phyloP scores from a whole-genome alignment of 2,888 invertebrate genomes.

The Diarsia dahlii region DNA sequence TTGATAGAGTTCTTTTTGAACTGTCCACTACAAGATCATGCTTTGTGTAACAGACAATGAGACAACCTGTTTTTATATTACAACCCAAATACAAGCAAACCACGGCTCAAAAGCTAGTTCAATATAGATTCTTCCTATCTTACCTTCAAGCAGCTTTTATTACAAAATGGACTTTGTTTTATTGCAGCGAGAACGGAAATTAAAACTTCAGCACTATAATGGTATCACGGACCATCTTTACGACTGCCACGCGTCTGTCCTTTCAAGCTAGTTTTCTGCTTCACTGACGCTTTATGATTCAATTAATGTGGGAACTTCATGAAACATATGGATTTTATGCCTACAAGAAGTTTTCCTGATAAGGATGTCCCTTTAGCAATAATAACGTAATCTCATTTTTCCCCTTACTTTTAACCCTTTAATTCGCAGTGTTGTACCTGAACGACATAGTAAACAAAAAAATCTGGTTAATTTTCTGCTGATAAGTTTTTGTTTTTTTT shows the following conservation, averaged over 20 bases:
- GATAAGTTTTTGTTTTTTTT: too few species aligned
- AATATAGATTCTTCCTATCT: background rate
- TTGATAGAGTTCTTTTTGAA: background rate
- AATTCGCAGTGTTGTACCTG: too few species aligned
- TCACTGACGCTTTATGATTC: conserved; percentile 18
- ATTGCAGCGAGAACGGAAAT: conserved; percentile 15
- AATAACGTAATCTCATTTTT: too few species aligned
- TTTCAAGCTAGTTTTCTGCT: conserved; percentile 2
- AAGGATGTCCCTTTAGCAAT: too few species aligned
- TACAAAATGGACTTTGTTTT: background rate
- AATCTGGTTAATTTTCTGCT: too few species aligned
- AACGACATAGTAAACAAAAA: too few species aligned
- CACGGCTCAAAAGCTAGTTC: background rate
- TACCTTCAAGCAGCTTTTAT: background rate
- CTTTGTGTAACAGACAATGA: background rate
- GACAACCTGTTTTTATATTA: background rate
- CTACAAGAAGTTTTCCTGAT: background rate
- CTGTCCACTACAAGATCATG: background rate
- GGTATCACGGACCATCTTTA: conserved; percentile 26
- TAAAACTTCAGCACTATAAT: conserved; percentile 17
- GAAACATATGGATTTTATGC: background rate
- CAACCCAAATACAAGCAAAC: background rate
- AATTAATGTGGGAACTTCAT: conserved; percentile 12
- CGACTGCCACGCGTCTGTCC: conserved; percentile 22
- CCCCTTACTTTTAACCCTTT: too few species aligned